Percentiles rank a stretch among this genome's conserved stretches.
phyloP scores from a whole-genome alignment of 1,140 invertebrate genomes.

The Choristoneura fumiferana region DNA sequence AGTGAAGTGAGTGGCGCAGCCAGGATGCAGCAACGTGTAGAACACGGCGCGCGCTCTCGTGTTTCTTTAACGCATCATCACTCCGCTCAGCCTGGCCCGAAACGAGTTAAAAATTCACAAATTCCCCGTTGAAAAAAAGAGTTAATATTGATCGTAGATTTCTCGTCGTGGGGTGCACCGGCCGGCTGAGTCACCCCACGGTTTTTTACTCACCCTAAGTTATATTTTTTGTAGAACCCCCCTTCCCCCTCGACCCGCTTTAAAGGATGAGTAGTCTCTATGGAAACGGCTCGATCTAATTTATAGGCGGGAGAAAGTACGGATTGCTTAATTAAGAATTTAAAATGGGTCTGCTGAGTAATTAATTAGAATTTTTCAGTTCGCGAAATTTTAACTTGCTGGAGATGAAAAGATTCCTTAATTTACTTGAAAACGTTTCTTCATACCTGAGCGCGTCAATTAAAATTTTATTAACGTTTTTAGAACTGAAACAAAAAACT shows the following conservation, averaged over 20 bases:
- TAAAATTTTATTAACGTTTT: slow-evolving; percentile 14
- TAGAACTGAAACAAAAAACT: slow-evolving; percentile 2
- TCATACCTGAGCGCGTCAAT: neutral
- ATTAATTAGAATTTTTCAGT: slow-evolving; percentile 74
- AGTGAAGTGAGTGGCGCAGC: neutral
- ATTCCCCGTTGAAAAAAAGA: slow-evolving; percentile 77
- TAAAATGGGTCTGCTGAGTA: slow-evolving; percentile 74
- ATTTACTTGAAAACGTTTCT: slow-evolving; percentile 27
- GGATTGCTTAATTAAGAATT: slow-evolving; percentile 78
- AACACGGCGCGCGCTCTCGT: neutral
- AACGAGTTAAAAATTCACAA: slow-evolving; percentile 73
- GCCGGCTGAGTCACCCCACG: slow-evolving; percentile 78
- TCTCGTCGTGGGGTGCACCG: slow-evolving; percentile 76
- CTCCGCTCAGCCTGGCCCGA: slow-evolving; percentile 33
- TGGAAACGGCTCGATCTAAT: slow-evolving; percentile 79
- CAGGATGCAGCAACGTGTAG: neutral
- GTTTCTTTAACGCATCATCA: neutral
- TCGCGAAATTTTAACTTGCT: slow-evolving; percentile 43
- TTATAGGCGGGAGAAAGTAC: slow-evolving; percentile 76
- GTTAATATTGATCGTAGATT: slow-evolving; percentile 80
- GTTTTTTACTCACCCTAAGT: slow-evolving; percentile 79
- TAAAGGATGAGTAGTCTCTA: slow-evolving; percentile 80
- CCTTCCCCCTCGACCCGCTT: slow-evolving; percentile 69
- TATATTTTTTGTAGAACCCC: slow-evolving; percentile 78
- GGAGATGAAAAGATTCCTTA: slow-evolving; percentile 46